A percentile compares a stretch with the other conserved stretches of the same genome.
Conservation (phyloP, 2,888 invertebrate genomes). For the Microplitis manilae region DNA sequence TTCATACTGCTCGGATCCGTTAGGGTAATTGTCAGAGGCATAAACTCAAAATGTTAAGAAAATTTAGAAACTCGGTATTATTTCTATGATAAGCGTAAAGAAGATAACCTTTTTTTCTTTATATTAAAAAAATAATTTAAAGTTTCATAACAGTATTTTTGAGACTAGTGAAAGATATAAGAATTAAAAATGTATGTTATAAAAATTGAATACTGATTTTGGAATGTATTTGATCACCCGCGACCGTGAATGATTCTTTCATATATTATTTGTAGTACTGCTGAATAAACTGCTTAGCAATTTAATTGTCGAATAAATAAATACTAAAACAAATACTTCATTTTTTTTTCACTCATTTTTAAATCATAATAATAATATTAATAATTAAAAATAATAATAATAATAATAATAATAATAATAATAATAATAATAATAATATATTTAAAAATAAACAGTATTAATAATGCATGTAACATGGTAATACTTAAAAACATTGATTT, state of each 20-base stretch:
- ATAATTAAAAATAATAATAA: conserved; percentile 34
- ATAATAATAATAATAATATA: conserved; percentile 38
- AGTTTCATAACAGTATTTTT: conserved; percentile 16
- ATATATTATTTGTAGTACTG: conserved; percentile 27
- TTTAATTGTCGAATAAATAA: conserved; percentile 56
- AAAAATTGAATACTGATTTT: conserved; percentile 67
- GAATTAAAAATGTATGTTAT: conserved; percentile 34
- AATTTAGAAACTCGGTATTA: background rate
- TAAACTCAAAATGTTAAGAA: conserved; percentile 10
- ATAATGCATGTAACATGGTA: conserved; percentile 49
- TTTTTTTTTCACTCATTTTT: conserved; percentile 16
- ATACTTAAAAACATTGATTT: conserved; percentile 46
- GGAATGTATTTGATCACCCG: conserved; percentile 62
- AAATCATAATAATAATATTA: conserved; percentile 29
- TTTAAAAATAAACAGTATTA: conserved; percentile 6
- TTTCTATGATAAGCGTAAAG: no score
- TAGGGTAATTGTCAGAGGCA: no score
- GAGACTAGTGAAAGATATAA: conserved; percentile 30
- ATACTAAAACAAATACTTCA: conserved; percentile 58
- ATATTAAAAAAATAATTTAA: background rate
- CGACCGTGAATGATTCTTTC: conserved; percentile 35
- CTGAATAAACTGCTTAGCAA: conserved; percentile 38
- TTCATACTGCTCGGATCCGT: no score
- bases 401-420: conserved; percentile 17
- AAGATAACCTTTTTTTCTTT: background rate